A percentile compares a stretch with the other conserved stretches of the same genome.
Conservation (phyloP, 2,888 invertebrate species). For the Tipula unca region DNA sequence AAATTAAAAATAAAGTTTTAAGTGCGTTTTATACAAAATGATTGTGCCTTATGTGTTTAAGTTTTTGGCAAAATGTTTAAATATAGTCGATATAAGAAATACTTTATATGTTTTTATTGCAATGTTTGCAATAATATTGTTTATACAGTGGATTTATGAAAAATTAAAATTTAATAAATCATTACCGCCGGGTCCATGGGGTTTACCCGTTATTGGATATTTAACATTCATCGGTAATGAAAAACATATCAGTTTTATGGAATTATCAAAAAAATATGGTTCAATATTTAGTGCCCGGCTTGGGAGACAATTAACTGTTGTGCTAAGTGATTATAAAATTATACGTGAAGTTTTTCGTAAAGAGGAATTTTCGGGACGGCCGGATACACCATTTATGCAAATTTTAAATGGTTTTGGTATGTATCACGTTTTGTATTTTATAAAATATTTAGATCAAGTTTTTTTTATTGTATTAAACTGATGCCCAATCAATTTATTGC, state of each 20-base stretch:
- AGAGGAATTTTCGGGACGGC: constrained; percentile 82
- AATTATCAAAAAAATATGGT: constrained; percentile 70
- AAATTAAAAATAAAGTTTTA: background rate
- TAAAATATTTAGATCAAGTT: background rate
- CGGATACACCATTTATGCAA: constrained; percentile 75
- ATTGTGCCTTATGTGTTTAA: constrained; percentile 36
- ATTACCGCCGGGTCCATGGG: constrained; percentile 84
- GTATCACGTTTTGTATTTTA: constrained; percentile 37
- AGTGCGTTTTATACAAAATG: constrained; percentile 28
- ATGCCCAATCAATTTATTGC: background rate
- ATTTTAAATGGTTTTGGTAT: constrained; percentile 85
- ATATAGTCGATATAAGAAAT: constrained; percentile 35
- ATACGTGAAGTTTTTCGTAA: constrained; percentile 79
- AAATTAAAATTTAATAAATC: constrained; percentile 37
- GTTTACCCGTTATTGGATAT: constrained; percentile 75
- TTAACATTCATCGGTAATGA: constrained; percentile 68
- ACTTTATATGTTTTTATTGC: constrained; percentile 36
- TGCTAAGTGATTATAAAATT: constrained; percentile 76
- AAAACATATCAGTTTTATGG: constrained; percentile 68
- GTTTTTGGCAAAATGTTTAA: constrained; percentile 35
- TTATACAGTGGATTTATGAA: constrained; percentile 38
- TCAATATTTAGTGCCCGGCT: constrained; percentile 71
- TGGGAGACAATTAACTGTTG: constrained; percentile 74
- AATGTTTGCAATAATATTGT: constrained; percentile 35
- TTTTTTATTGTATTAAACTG: background rate